phyloP scores from a whole-genome alignment of 2,113 vertebrate species.

The Saguinus imperator region DNA sequence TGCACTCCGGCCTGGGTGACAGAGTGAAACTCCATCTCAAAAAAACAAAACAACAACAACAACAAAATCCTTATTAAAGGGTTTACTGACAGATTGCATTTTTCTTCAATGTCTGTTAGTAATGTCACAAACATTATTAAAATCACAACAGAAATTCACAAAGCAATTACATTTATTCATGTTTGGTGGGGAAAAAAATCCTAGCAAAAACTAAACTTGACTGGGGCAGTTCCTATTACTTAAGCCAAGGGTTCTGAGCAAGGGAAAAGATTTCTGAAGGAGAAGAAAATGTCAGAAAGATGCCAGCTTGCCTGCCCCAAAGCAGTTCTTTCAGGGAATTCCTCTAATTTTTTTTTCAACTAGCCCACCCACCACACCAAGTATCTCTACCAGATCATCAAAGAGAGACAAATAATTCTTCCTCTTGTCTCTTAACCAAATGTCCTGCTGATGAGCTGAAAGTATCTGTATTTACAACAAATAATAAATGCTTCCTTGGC shows the following conservation, averaged over 20 bases:
- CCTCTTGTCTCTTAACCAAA: neutral
- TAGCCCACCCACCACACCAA: neutral
- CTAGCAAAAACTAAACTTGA: conserved; percentile 48
- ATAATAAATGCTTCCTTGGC: neutral
- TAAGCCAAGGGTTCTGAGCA: neutral
- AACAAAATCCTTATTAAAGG: neutral
- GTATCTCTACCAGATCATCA: neutral
- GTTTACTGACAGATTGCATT: neutral
- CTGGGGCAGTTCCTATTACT: neutral
- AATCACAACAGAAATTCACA: neutral
- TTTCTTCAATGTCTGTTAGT: neutral
- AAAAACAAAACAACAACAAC: too few species aligned
- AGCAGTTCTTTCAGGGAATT: neutral
- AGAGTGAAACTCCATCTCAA: too few species aligned
- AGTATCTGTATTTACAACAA: neutral
- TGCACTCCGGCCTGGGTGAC: too few species aligned
- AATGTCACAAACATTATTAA: neutral
- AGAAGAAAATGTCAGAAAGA: neutral
- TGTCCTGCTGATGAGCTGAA: neutral
- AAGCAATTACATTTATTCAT: neutral
- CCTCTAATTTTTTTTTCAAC: neutral
- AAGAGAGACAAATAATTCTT: neutral
- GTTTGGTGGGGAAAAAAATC: neutral
- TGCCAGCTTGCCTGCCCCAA: neutral
- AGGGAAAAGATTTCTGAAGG: neutral